A percentile compares a stretch with the other conserved stretches of the same genome.
phyloP scores from a whole-genome alignment of 1,140 invertebrate species.

The Panagrolaimus sp. region DNA sequence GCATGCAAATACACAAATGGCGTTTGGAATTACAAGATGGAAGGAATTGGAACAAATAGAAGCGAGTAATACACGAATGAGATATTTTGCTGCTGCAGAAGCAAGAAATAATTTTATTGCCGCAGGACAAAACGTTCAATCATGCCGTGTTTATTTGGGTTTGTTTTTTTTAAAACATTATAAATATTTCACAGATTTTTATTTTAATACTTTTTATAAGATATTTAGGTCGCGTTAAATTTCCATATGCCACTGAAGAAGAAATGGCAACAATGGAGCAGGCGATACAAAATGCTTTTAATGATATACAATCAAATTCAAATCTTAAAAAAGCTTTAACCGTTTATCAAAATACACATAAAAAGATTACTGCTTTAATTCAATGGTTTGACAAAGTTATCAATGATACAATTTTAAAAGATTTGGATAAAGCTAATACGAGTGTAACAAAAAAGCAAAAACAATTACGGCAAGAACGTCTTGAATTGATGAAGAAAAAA shows the following conservation, averaged over 20 bases:
- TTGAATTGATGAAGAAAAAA: constrained; percentile 48
- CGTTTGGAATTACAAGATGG: constrained; percentile 62
- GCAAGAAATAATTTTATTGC: constrained; percentile 65
- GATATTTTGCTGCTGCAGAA: constrained; percentile 63
- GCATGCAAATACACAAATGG: constrained; percentile 62
- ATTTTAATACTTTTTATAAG: neutral
- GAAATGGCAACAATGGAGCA: constrained; percentile 63
- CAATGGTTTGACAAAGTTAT: constrained; percentile 65
- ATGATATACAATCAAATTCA: constrained; percentile 63
- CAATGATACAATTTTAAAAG: constrained; percentile 55
- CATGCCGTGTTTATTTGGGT: constrained; percentile 63
- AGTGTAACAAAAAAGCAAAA: constrained; percentile 50
- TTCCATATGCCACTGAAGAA: constrained; percentile 65
- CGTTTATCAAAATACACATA: constrained; percentile 63
- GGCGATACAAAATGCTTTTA: constrained; percentile 64
- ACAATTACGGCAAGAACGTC: constrained; percentile 47
- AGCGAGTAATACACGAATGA: constrained; percentile 52
- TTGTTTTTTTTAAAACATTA: constrained; percentile 47
- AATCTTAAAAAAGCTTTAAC: constrained; percentile 62
- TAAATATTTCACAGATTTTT: neutral
- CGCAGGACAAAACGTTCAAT: constrained; percentile 64
- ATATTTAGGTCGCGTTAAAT: constrained; percentile 59
- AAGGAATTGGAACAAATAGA: constrained; percentile 59
- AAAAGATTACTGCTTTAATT: constrained; percentile 62
- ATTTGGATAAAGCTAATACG: constrained; percentile 52